phyloP scores from a whole-genome alignment of 1,140 invertebrate genomes.

The Pristionchus pacificus region DNA sequence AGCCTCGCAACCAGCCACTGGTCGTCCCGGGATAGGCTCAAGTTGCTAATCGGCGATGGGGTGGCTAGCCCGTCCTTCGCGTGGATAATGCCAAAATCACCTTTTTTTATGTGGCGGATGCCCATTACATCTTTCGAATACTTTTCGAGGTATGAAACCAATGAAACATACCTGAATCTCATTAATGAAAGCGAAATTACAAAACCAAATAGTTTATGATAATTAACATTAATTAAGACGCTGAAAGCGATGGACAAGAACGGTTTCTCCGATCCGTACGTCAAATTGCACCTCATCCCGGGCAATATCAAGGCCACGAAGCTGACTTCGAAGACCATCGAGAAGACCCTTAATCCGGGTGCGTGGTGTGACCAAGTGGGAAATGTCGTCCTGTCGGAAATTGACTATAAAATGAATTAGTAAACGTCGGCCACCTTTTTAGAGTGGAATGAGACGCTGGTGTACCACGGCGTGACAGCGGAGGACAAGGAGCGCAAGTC shows the following conservation, averaged over 20 bases:
- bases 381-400: too few species aligned
- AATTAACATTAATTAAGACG: constrained; percentile 43
- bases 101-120: too few species aligned
- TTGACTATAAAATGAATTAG: neutral
- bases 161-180: neutral
- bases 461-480: constrained; percentile 80
- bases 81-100: too few species aligned
- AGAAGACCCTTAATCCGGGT: constrained; percentile 79
- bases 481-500: constrained; percentile 72
- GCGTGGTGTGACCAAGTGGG: too few species aligned
- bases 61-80: too few species aligned
- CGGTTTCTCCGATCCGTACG: constrained; percentile 84
- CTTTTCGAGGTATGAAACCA: neutral
- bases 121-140: neutral
- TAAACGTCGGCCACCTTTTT: neutral
- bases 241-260: constrained; percentile 81
- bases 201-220: constrained; percentile 3
- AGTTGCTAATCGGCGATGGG: too few species aligned
- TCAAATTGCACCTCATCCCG: constrained; percentile 78
- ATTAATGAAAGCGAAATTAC: neutral
- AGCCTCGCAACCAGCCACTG: too few species aligned
- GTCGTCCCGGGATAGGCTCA: too few species aligned
- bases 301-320: constrained; percentile 70
- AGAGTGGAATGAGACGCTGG: constrained; percentile 85
- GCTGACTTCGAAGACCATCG: constrained; percentile 78